phyloP scores from a whole-genome alignment of 2,888 invertebrate genomes.

The Plagodis pulveraria region DNA sequence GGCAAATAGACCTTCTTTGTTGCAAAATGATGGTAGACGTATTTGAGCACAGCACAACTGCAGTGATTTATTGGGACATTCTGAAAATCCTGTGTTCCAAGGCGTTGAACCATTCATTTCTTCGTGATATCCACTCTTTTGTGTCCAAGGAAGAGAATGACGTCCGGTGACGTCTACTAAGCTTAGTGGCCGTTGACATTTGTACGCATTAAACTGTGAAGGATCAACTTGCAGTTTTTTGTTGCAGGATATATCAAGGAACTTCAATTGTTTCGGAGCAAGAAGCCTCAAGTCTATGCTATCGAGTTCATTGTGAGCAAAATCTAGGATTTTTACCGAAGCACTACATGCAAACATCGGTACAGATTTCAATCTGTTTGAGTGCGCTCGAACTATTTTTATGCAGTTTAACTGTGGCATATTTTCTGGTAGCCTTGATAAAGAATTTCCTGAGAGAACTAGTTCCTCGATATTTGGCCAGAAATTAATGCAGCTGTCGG shows the following conservation, averaged over 20 bases:
- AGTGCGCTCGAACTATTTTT: slow-evolving; percentile 91
- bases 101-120: slow-evolving; percentile 86
- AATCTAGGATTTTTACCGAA: slow-evolving; percentile 91
- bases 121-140: slow-evolving; percentile 79
- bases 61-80: slow-evolving; percentile 90
- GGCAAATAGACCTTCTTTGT: slow-evolving; percentile 92
- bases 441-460: slow-evolving; percentile 92
- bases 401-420: slow-evolving; percentile 89
- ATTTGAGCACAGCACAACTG: slow-evolving; percentile 92
- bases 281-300: slow-evolving; percentile 90
- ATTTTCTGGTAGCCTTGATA: slow-evolving; percentile 90
- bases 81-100: slow-evolving; percentile 94
- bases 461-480: slow-evolving; percentile 93
- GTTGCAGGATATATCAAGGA: slow-evolving; percentile 94
- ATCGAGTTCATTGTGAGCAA: slow-evolving; percentile 94
- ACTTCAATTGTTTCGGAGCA: slow-evolving; percentile 93
- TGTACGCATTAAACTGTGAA: slow-evolving; percentile 91
- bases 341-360: slow-evolving; percentile 91
- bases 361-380: slow-evolving; percentile 90
- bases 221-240: slow-evolving; percentile 93
- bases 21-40: slow-evolving; percentile 91
- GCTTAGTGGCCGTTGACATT: slow-evolving; percentile 92
- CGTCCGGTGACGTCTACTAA: slow-evolving; percentile 94
- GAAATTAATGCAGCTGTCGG: slow-evolving; percentile 89
- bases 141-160: slow-evolving; percentile 87